Conservation (phyloP, 1,140 invertebrate genomes). For the Dendrolimus punctatus region DNA sequence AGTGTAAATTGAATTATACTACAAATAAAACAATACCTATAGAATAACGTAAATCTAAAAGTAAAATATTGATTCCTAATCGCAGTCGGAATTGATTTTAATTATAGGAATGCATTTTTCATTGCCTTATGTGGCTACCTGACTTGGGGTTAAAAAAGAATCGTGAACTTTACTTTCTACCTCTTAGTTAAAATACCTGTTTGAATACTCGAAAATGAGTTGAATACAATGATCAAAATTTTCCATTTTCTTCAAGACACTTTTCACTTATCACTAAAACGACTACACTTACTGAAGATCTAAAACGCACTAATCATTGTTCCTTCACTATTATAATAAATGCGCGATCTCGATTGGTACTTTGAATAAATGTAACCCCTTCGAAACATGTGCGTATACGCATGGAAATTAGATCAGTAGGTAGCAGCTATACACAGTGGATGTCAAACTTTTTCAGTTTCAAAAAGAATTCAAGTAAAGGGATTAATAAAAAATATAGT, state of each 20-base stretch:
- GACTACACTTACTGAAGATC: conserved; percentile 50
- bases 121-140: no score
- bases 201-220: no score
- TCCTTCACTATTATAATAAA: conserved; percentile 52
- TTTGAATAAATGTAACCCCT: conserved; percentile 63
- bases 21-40: no score
- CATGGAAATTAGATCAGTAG: conserved; percentile 71
- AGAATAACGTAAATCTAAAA: no score
- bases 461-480: not conserved
- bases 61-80: no score
- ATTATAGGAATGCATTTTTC: no score
- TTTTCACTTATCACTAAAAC: conserved; percentile 13
- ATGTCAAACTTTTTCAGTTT: conserved; percentile 33
- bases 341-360: conserved; percentile 48
- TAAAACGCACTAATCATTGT: conserved; percentile 53
- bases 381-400: conserved; percentile 49
- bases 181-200: no score
- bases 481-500: no score
- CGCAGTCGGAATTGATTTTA: no score
- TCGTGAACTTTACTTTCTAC: no score
- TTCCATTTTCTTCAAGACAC: not conserved
- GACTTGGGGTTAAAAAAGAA: no score
- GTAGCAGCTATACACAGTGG: conserved; percentile 32
- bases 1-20: no score
- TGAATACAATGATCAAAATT: not conserved